These are phyloP conservation scores for Volucella inflata DNA, from an alignment of 2,888 invertebrate species.

Conservation along the genomic window DNA sequence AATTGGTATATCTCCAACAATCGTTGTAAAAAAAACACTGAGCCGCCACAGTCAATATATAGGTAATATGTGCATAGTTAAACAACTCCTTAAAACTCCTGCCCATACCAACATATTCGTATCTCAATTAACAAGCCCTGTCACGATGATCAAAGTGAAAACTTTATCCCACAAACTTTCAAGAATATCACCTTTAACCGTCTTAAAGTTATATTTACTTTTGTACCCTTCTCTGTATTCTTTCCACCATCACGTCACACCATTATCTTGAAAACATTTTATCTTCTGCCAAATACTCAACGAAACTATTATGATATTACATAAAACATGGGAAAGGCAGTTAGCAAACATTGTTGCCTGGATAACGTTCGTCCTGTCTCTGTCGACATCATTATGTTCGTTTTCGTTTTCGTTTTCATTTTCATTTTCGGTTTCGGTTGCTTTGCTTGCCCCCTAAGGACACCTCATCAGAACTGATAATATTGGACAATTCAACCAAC, in stretches of 20 bases:
- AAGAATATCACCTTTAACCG: constrained; percentile 29
- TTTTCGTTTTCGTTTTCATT: too few species aligned
- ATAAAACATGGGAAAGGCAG: constrained; percentile 34
- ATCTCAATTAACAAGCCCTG: too few species aligned
- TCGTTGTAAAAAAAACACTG: too few species aligned
- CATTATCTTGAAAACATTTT: constrained; percentile 58
- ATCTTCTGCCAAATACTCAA: constrained; percentile 55
- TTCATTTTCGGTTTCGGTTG: too few species aligned
- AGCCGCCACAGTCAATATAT: too few species aligned
- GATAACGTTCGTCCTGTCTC: not conserved
- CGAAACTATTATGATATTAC: constrained; percentile 53
- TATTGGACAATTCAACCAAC: constrained; percentile 58
- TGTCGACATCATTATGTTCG: not conserved
- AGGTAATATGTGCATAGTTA: too few species aligned
- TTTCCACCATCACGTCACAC: constrained; percentile 32
- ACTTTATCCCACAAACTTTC: not conserved
- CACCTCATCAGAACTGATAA: constrained; percentile 50
- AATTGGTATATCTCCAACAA: too few species aligned
- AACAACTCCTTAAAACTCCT: too few species aligned
- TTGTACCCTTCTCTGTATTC: constrained; percentile 32
- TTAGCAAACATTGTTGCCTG: constrained; percentile 33
- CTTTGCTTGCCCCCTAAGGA: constrained; percentile 11
- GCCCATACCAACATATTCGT: too few species aligned
- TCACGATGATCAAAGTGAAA: too few species aligned
- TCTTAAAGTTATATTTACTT: constrained; percentile 48